Evolutionary conservation across 1,140 invertebrate genomes (phyloP), one percentile per base, ranked within the genome.

Genomic region (Sitobion miscanthi): DNA sequence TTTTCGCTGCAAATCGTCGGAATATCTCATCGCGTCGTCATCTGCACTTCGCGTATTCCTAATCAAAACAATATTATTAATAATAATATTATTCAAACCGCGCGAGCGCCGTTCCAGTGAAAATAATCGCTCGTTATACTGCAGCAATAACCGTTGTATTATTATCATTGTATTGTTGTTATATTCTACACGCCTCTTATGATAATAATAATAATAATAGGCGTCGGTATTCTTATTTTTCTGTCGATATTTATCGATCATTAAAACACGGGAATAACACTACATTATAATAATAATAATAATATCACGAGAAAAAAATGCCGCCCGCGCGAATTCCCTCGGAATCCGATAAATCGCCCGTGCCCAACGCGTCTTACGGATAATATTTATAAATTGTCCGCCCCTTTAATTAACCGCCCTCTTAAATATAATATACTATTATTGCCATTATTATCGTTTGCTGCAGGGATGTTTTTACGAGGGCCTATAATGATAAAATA

Each of bases 401-500:
- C 52, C 49, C 35, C 49, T 89, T 54, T 89, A 89, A 89, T 89
- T 89, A 57, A 89, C 87, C 35, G 35, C 88, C 49, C 52, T 89
- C 57, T 25, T 38, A 57, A 89, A 89, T 54, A 89, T 38, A 38
- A 35, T 88, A 52, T 52, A 88, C 49, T 88, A 88, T 88, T 88
- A 88, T 88, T 88, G 52, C 54, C 52, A 88, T 88, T 88, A 88
- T 38, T 88, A 88, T 88, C 88, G 5, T 89, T 57, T 57, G 88
- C 21, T 23, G 88, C 88, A 57, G 52, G 88, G 52, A 89, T 57
- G 88, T 54, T 89, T 89, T 89, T 89, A 35, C n/a, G 49, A 9
- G 87, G 87, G 49, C 52, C 49, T 87, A 38, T 54, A 54, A 89
- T 89, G 38, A 89, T 35, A 89, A 54, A 54, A 89, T 89, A 54